A percentile compares a stretch with the other conserved stretches of the same genome.
phyloP scores from a whole-genome alignment of 1,140 invertebrate species.

The Drosophila gunungcola region DNA sequence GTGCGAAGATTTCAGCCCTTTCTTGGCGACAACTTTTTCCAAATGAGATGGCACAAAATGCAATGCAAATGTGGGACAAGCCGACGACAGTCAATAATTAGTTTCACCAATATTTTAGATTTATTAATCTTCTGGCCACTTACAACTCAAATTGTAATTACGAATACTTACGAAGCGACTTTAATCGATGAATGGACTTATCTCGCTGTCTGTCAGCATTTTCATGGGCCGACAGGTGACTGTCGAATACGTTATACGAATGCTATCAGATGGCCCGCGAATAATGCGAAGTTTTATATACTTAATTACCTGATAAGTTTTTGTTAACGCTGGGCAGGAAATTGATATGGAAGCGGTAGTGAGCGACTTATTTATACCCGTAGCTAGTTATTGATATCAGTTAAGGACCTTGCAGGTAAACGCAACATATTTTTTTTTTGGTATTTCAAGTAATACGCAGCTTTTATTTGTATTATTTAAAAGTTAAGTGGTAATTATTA shows the following conservation, averaged over 20 bases:
- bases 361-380: background rate
- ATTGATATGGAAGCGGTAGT: constrained; percentile 11
- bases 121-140: background rate
- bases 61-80: constrained; percentile 23
- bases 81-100: constrained; percentile 9
- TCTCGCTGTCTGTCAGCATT: constrained; percentile 9
- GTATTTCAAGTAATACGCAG: no score
- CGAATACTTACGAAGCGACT: constrained; percentile 23
- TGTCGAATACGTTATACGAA: constrained; percentile 8
- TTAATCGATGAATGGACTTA: constrained; percentile 33
- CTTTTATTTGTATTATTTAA: no score
- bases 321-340: constrained; percentile 42
- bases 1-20: constrained; percentile 16
- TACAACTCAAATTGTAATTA: constrained; percentile 15
- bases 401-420: no score
- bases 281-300: constrained; percentile 24
- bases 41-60: constrained; percentile 58
- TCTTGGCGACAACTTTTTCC: constrained; percentile 51
- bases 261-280: constrained; percentile 14
- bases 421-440: no score
- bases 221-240: constrained; percentile 19
- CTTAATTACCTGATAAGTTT: constrained; percentile 28
- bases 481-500: no score
- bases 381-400: background rate
- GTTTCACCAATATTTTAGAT: constrained; percentile 17